These are phyloP conservation scores for Antheraea pernyi DNA, from an alignment of 1,140 invertebrate genomes.

Conservation along the genomic window DNA sequence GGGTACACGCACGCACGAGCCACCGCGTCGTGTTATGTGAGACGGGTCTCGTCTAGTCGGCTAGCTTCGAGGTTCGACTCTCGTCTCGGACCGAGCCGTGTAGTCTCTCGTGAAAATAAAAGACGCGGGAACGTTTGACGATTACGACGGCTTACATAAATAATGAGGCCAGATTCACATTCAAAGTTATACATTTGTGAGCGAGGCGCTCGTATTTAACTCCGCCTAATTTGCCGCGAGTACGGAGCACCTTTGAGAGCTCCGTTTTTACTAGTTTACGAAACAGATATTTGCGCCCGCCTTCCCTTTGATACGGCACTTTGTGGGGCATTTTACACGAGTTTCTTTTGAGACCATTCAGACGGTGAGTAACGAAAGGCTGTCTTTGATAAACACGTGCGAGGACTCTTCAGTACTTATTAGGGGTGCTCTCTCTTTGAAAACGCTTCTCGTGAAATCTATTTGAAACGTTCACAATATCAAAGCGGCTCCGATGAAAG, in stretches of 20 bases:
- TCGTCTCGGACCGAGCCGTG: neutral
- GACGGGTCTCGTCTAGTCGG: conserved; percentile 9
- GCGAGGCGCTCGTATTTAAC: conserved; percentile 71
- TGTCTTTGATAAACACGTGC: conserved; percentile 79
- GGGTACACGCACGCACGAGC: conserved; percentile 21
- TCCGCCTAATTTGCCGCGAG: conserved; percentile 76
- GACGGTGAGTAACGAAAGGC: conserved; percentile 79
- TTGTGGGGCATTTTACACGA: conserved; percentile 78
- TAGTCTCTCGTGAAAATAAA: conserved; percentile 44
- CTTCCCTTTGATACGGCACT: conserved; percentile 77
- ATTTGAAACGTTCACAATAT: conserved; percentile 76
- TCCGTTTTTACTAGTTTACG: conserved; percentile 78
- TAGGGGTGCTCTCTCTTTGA: conserved; percentile 78
- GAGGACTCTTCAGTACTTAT: conserved; percentile 79
- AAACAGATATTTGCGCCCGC: conserved; percentile 78
- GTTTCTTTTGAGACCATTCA: conserved; percentile 79
- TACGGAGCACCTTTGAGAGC: conserved; percentile 73
- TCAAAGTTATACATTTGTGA: conserved; percentile 68
- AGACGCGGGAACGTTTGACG: conserved; percentile 56
- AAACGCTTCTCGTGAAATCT: conserved; percentile 77
- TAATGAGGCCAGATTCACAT: conserved; percentile 68
- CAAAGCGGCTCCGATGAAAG: conserved; percentile 72
- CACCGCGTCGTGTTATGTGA: neutral
- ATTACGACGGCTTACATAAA: conserved; percentile 72
- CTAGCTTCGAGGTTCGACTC: neutral